phyloP scores from a whole-genome alignment of 2,888 invertebrate species.

The Acrocyrtus sp. region DNA sequence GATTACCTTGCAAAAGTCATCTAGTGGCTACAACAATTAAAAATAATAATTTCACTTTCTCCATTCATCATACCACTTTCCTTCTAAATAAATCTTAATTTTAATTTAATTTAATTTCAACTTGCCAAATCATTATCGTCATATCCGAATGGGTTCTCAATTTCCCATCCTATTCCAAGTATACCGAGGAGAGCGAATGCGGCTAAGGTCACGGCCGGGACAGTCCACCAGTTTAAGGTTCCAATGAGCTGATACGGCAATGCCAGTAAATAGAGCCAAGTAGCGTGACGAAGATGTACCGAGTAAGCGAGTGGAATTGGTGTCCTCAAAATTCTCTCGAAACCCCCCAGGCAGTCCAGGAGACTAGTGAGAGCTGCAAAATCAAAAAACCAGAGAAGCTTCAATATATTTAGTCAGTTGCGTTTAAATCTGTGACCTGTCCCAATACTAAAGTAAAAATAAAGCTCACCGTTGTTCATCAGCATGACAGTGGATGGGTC shows the following conservation, averaged over 20 bases:
- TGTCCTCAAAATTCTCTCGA: slow-evolving; percentile 58
- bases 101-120: background rate
- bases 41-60: too few relatives aligned
- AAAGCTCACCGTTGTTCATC: slow-evolving; percentile 55
- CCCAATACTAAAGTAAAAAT: too few relatives aligned
- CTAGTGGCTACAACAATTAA: slow-evolving; percentile 40
- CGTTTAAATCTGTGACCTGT: too few relatives aligned
- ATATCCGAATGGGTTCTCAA: slow-evolving; percentile 61
- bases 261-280: slow-evolving; percentile 46
- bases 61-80: too few relatives aligned
- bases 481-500: slow-evolving; percentile 45
- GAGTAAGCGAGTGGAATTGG: slow-evolving; percentile 61
- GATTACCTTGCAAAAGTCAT: slow-evolving; percentile 57
- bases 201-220: slow-evolving; percentile 52
- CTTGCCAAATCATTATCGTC: slow-evolving; percentile 60
- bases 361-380: slow-evolving; percentile 56
- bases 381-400: too few relatives aligned
- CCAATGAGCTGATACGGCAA: slow-evolving; percentile 49
- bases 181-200: slow-evolving; percentile 60
- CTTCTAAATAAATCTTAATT: too few relatives aligned
- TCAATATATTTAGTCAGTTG: too few relatives aligned
- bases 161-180: slow-evolving; percentile 59
- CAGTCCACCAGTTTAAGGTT: slow-evolving; percentile 51
- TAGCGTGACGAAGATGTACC: slow-evolving; percentile 57
- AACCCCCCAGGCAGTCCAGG: slow-evolving; percentile 54